Evolutionary conservation across 1,140 invertebrate species (phyloP).

Genomic region (Drosophila truncata): DNA sequence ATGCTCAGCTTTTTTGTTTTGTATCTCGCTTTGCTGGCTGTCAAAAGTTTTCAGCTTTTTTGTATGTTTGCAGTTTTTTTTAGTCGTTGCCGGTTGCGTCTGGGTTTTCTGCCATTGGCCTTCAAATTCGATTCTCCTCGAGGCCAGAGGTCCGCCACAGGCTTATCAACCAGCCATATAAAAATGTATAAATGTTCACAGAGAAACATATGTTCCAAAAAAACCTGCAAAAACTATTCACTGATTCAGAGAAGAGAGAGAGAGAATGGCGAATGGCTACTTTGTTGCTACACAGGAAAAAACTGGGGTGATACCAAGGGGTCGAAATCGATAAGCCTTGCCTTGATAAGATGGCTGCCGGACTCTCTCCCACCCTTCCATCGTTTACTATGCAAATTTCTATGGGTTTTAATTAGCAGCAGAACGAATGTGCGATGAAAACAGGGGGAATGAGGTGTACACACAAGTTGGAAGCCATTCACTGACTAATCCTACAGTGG

Average conservation of each 20-base stretch:
- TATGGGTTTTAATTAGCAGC: conserved; percentile 72
- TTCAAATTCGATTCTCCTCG: conserved; percentile 36
- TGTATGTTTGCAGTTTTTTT: conserved; percentile 10
- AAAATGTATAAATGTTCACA: not conserved
- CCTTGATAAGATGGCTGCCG: conserved; percentile 29
- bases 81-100: conserved; percentile 23
- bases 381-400: conserved; percentile 57
- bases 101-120: conserved; percentile 53
- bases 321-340: conserved; percentile 52
- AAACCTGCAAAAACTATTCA: conserved; percentile 33
- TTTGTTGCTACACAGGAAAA: conserved; percentile 47
- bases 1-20: conserved; percentile 40
- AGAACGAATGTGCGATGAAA: conserved; percentile 16
- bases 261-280: conserved; percentile 14
- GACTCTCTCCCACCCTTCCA: not conserved
- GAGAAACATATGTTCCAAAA: conserved; percentile 16
- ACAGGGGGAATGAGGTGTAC: not conserved
- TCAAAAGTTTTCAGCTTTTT: conserved; percentile 19
- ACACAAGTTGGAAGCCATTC: conserved; percentile 6
- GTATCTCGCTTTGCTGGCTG: conserved; percentile 24
- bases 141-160: conserved; percentile 3
- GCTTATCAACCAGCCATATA: conserved; percentile 19
- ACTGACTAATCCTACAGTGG: conserved; percentile 22
- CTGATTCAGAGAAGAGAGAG: conserved; percentile 16
- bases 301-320: conserved; percentile 2